These are phyloP conservation scores for Myotis daubentonii DNA, from an alignment of 2,797 vertebrate genomes.

Conservation along the genomic window DNA sequence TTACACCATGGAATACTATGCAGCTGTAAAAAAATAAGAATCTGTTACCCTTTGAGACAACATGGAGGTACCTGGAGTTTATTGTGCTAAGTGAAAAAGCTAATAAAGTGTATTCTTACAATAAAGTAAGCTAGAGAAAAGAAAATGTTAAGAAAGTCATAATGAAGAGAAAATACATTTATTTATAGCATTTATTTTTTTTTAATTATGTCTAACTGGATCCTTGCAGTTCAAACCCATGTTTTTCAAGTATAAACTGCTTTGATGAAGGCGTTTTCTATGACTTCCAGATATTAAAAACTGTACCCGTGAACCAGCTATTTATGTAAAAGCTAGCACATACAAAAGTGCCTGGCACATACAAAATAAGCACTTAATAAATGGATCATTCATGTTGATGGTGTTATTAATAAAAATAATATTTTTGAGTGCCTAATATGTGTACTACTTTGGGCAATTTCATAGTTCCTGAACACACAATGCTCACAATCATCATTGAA, in stretches of 20 bases:
- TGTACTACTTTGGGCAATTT: background rate
- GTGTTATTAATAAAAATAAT: conserved; percentile 13
- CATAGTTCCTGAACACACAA: background rate
- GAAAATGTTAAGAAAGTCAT: background rate
- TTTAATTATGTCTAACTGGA: background rate
- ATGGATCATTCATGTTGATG: background rate
- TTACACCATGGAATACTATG: too few relatives aligned
- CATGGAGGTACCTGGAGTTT: too few relatives aligned
- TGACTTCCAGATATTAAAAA: background rate
- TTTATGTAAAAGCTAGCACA: conserved; percentile 30
- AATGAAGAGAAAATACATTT: background rate
- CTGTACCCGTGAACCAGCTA: background rate
- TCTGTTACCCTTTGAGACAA: too few relatives aligned
- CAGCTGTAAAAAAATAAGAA: too few relatives aligned
- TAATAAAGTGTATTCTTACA: background rate
- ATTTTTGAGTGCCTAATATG: background rate
- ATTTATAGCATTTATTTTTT: background rate
- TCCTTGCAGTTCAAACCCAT: background rate
- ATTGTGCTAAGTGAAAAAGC: too few relatives aligned
- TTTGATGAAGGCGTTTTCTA: background rate
- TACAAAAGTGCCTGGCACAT: background rate
- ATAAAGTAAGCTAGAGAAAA: background rate
- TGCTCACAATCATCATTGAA: conserved; percentile 33
- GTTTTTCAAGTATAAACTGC: background rate
- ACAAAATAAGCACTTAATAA: background rate